Base-by-base conservation (phyloP, 2,797 vertebrate genomes). In the Sphaeramia orbicularis region DNA sequence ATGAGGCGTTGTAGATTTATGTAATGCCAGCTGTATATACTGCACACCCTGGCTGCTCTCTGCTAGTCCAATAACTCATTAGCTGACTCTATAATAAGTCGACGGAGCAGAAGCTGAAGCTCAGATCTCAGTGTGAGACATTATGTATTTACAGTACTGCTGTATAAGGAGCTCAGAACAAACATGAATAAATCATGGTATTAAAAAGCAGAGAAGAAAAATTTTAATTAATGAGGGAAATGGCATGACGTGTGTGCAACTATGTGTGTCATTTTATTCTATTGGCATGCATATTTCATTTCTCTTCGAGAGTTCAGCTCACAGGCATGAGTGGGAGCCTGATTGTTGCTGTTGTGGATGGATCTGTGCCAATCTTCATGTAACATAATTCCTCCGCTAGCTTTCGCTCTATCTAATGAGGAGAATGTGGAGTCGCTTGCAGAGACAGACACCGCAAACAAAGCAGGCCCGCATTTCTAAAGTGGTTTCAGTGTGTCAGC, bases 31-130 rank as follows among this genome's bases (percentile, higher is more conserved):
- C 52, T 71, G 47, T 64, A 65, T 40, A 57, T 50, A 53, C 12
- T 47, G 43, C 57, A 58, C 53, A 11, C 6, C 40, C 50, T 14
- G 15, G 44, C 62, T 64, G 62, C 54, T 78, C 71, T 74, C 18
- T 53, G 50, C 53, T 74, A 43, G 54, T 62, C 61, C 71, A 89
- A 80, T 62, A 86, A 74, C 76, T 89, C 86, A 87, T 89, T 85
- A 86, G 63, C 24, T 57, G 64, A 74, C 57, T 84, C 65, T 56
- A 68, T 71, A 84, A 84, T 68, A 71, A 64, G 51, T 11, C 13
- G 13, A 42, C 10, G 60, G 18, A 1, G 2, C 45, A 44, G 54
- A 47, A 54, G 40, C 48, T 43, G 63, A 48, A 44, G 67, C 81
- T 76, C 54, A 71, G 71, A 83, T 80, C 67, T 72, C 66, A 66